phyloP scores from a whole-genome alignment of 2,113 vertebrate genomes.

The Corvus moneduloides region DNA sequence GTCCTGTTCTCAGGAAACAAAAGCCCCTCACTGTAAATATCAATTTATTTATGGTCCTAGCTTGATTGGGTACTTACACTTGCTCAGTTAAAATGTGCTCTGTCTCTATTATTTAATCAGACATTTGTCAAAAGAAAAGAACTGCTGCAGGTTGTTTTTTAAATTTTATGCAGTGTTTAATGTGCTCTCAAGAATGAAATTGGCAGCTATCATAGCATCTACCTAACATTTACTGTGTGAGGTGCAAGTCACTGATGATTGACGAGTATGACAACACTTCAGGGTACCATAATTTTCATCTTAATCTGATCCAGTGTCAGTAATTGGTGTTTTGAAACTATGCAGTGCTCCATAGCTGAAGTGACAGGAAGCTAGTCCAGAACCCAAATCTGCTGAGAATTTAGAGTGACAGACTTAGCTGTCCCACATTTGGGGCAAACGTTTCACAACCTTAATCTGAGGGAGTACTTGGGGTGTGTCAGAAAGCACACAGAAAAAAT shows the following conservation, averaged over 20 bases:
- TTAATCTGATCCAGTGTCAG: background rate
- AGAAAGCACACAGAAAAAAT: background rate
- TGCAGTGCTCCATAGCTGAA: rapidly evolving
- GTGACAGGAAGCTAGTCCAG: background rate
- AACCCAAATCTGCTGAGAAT: background rate
- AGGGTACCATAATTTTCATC: background rate
- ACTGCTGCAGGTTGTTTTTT: background rate
- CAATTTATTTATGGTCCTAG: background rate
- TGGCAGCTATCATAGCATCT: background rate
- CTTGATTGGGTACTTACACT: background rate
- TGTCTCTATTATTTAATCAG: background rate
- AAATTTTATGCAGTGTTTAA: background rate
- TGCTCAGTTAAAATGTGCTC: background rate
- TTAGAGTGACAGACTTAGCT: background rate
- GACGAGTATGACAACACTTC: background rate
- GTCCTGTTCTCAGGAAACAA: background rate
- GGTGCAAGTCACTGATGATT: background rate
- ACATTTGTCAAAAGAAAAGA: background rate
- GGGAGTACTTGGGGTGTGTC: background rate
- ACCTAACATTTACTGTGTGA: background rate
- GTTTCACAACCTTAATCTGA: background rate
- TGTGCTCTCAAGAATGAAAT: background rate
- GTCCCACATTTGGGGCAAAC: background rate
- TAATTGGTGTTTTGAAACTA: background rate
- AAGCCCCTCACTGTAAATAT: background rate